Percentiles rank a stretch among this genome's conserved stretches.
Evolutionary conservation across 1,140 invertebrate genomes (phyloP).

Genomic region (Cataglyphis hispanica): DNA sequence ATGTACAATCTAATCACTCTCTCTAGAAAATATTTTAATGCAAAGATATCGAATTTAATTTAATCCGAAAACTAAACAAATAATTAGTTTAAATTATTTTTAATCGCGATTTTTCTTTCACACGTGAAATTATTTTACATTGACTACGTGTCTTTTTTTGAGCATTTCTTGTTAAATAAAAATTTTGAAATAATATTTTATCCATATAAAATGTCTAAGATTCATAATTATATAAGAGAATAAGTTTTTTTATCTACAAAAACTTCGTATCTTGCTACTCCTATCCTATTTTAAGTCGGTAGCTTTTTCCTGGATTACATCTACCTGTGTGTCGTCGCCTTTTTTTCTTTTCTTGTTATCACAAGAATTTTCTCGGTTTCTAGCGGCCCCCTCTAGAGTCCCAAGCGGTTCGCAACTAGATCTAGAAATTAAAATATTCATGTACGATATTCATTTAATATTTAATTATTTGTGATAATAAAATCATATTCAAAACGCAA

Average conservation of each 20-base stretch:
- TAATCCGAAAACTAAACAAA: background rate
- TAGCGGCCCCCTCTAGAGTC: background rate
- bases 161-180: background rate
- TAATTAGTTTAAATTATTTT: slow-evolving; percentile 1
- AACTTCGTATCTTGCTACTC: too few relatives aligned
- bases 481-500: background rate
- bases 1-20: background rate
- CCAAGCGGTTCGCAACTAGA: slow-evolving; percentile 8
- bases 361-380: background rate
- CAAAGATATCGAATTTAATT: slow-evolving; percentile 1
- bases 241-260: background rate
- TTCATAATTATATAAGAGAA: background rate
- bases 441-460: slow-evolving; percentile 5
- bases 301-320: background rate
- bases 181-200: background rate
- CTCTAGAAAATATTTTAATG: background rate
- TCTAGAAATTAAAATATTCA: background rate
- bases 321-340: background rate
- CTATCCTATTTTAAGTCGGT: too few relatives aligned
- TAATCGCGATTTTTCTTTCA: background rate
- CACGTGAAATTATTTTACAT: background rate
- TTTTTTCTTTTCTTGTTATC: slow-evolving; percentile 1
- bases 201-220: background rate
- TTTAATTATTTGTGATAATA: background rate
- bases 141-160: background rate